These are phyloP conservation scores for Cladorhizidae sp. DNA, from an alignment of 37 sponge, comb jelly and placozoan genomes.

Conservation along the genomic window DNA sequence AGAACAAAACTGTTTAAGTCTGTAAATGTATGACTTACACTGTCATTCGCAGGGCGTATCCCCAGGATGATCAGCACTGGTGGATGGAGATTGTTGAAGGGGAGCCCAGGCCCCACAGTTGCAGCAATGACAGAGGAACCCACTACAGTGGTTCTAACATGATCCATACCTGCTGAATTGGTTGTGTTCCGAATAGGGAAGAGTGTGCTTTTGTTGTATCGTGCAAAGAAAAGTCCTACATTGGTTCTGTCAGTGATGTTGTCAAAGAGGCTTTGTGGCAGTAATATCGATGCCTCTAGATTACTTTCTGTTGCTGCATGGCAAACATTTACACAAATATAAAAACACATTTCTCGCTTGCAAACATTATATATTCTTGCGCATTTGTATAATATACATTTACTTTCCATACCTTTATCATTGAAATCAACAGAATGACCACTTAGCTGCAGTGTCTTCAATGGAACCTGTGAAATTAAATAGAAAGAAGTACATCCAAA, in stretches of 20 bases:
- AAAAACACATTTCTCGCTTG: too few species aligned
- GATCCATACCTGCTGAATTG: too few species aligned
- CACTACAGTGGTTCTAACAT: neutral
- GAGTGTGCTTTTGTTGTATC: neutral
- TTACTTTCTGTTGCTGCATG: too few species aligned
- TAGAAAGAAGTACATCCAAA: neutral
- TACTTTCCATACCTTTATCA: too few species aligned
- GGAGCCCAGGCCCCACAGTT: slow-evolving; percentile 11
- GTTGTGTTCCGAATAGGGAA: neutral
- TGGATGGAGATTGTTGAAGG: neutral
- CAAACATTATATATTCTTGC: too few species aligned
- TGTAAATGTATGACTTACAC: too few species aligned
- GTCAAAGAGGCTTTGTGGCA: neutral
- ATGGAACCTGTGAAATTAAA: neutral
- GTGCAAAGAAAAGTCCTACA: slow-evolving; percentile 12
- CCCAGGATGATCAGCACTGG: neutral
- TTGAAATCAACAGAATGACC: slow-evolving; percentile 1
- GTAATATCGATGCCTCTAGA: neutral
- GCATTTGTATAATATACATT: too few species aligned
- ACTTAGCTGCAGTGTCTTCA: neutral
- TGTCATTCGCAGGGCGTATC: neutral
- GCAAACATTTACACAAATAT: too few species aligned
- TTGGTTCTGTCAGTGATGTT: neutral
- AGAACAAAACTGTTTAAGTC: too few species aligned
- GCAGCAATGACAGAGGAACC: neutral